These are phyloP conservation scores for Melanocharis versteri DNA, from an alignment of 2,113 vertebrate genomes.

Conservation along the genomic window DNA sequence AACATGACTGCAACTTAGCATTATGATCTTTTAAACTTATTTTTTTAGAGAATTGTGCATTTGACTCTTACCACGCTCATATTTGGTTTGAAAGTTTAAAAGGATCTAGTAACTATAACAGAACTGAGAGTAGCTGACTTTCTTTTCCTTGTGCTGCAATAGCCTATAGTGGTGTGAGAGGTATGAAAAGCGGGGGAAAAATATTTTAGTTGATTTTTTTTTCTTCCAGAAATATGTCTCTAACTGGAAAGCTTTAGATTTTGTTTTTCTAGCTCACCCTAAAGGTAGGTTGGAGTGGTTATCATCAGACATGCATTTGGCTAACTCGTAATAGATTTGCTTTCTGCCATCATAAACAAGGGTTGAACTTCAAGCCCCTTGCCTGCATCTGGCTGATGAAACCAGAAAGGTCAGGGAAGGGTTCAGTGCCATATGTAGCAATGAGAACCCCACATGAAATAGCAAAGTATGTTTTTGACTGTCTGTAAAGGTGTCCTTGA, in stretches of 20 bases:
- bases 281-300: not conserved
- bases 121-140: not conserved
- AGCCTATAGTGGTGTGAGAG: not conserved
- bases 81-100: not conserved
- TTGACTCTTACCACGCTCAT: not conserved
- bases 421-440: not conserved
- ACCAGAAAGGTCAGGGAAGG: not conserved
- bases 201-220: not conserved
- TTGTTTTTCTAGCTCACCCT: not conserved
- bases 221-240: not conserved
- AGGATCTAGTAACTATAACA: not conserved
- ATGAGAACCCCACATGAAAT: not conserved
- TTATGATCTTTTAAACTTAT: not conserved
- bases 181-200: not conserved
- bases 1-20: not conserved
- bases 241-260: not conserved
- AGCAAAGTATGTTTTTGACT: not conserved
- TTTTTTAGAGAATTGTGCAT: not conserved
- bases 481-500: not conserved
- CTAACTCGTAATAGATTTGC: not conserved
- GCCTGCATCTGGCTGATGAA: not conserved
- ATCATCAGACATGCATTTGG: not conserved
- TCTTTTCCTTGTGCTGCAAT: not conserved
- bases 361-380: not conserved
- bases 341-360: not conserved